Evolutionary conservation across 2,113 vertebrate species (phyloP).

Genomic region (Phrynocephalus versicolor): DNA sequence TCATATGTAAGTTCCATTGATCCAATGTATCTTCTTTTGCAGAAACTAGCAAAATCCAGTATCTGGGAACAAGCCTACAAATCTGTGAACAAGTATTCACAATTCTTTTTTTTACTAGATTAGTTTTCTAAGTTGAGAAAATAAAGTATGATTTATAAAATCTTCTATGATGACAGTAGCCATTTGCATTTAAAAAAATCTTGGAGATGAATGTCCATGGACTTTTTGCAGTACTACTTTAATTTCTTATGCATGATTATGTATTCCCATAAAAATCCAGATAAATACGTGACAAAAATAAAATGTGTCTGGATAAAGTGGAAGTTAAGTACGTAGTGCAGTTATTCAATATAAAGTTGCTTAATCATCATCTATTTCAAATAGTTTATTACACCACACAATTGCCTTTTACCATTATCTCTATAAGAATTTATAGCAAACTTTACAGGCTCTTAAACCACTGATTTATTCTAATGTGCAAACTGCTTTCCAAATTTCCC

Average conservation of each 20-base stretch:
- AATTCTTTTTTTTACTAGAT: neutral
- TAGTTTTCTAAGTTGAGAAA: neutral
- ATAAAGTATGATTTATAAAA: conserved; percentile 1
- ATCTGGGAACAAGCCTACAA: neutral
- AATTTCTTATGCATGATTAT: conserved; percentile 49
- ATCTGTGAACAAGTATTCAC: neutral
- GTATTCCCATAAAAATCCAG: conserved; percentile 49
- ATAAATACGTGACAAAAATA: conserved; percentile 44
- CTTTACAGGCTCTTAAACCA: conserved; percentile 33
- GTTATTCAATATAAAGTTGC: conserved; percentile 24
- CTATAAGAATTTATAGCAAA: conserved; percentile 33
- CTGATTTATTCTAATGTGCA: conserved; percentile 36
- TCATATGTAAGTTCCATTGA: too few relatives aligned
- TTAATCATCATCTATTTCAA: conserved; percentile 40
- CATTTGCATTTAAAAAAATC: neutral
- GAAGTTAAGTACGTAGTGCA: conserved; percentile 20
- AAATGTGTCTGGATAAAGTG: conserved; percentile 34
- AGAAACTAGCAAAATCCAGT: too few relatives aligned
- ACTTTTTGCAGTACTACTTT: conserved; percentile 38
- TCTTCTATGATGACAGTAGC: neutral
- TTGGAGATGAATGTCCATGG: conserved; percentile 36
- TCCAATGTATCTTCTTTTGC: too few relatives aligned
- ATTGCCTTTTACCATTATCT: conserved; percentile 31
- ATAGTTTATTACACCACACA: conserved; percentile 32
- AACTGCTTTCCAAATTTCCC: conserved; percentile 13